A percentile compares a stretch with the other conserved stretches of the same genome.
Conservation (phyloP, 2,113 vertebrate genomes). For the Chloebia gouldiae region DNA sequence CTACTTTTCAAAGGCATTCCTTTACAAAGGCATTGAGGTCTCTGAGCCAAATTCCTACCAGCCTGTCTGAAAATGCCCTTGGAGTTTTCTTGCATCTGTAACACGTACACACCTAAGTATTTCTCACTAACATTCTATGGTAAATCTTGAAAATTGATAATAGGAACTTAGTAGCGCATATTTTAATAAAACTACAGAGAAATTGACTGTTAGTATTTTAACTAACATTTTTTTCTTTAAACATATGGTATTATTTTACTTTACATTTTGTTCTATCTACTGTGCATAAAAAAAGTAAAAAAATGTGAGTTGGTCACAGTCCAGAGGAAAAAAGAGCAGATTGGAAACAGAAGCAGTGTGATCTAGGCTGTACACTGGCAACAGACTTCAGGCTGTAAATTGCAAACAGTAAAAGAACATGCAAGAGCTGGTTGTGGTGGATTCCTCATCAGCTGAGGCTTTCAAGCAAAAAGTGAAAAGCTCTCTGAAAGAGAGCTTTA, state of each 20-base stretch:
- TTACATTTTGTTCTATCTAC: not conserved
- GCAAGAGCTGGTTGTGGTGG: not conserved
- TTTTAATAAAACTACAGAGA: not conserved
- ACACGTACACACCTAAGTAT: not conserved
- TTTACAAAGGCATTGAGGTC: not conserved
- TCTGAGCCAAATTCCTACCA: not conserved
- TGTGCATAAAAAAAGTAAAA: not conserved
- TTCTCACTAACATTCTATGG: not conserved
- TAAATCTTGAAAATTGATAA: not conserved
- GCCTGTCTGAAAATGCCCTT: not conserved
- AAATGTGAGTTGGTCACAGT: not conserved
- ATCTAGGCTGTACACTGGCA: not conserved
- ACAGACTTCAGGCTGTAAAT: not conserved
- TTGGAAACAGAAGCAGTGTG: not conserved
- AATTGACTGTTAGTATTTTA: not conserved
- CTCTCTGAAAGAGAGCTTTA: not conserved
- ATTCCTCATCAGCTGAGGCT: not conserved
- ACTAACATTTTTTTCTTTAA: not conserved
- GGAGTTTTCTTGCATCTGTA: not conserved
- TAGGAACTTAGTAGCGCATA: not conserved
- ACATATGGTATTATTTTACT: not conserved
- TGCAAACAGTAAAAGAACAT: not conserved
- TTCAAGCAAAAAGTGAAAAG: not conserved
- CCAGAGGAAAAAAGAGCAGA: constrained; percentile 3
- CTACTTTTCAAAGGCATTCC: not conserved